These are phyloP conservation scores for Tetragonula clypearis DNA, from an alignment of 1,140 invertebrate species.

Conservation along the genomic window DNA sequence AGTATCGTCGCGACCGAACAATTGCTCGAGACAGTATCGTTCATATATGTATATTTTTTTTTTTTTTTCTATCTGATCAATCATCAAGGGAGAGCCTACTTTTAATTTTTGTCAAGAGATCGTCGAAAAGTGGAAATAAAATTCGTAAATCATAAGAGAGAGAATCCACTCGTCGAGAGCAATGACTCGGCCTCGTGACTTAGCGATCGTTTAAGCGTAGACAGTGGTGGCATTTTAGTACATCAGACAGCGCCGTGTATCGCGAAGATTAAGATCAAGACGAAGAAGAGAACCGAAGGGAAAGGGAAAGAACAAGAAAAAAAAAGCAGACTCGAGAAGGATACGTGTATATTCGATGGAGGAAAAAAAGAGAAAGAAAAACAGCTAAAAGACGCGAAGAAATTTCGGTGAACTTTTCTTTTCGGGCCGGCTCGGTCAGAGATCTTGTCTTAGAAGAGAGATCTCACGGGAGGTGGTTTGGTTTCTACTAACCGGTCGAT, in stretches of 20 bases:
- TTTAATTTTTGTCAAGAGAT: conserved; percentile 3
- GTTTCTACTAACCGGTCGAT: conserved; percentile 2
- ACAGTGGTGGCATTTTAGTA: conserved; percentile 78
- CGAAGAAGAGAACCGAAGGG: conserved; percentile 45
- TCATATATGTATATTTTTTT: not conserved
- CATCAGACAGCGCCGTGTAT: conserved; percentile 74
- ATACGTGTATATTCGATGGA: not conserved
- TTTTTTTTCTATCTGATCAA: not conserved
- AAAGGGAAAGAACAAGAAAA: conserved; percentile 26
- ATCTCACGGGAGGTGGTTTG: not conserved
- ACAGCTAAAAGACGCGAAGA: conserved; percentile 20
- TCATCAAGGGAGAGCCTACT: not conserved
- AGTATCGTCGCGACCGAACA: not conserved
- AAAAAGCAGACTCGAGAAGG: conserved; percentile 37
- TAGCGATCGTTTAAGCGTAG: conserved; percentile 41
- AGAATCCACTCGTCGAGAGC: not conserved
- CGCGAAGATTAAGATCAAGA: conserved; percentile 51
- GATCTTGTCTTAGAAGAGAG: conserved; percentile 7
- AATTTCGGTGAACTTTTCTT: conserved; percentile 24
- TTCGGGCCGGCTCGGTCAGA: not conserved
- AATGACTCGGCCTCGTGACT: conserved; percentile 7
- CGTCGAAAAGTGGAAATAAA: no score
- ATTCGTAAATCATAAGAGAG: no score
- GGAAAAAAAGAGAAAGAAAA: not conserved
- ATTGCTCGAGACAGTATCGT: conserved; percentile 1